Evolutionary conservation across 2,113 vertebrate species (phyloP), one percentile per base, ranked within the genome.

Genomic region (Callocephalon fimbriatum): DNA sequence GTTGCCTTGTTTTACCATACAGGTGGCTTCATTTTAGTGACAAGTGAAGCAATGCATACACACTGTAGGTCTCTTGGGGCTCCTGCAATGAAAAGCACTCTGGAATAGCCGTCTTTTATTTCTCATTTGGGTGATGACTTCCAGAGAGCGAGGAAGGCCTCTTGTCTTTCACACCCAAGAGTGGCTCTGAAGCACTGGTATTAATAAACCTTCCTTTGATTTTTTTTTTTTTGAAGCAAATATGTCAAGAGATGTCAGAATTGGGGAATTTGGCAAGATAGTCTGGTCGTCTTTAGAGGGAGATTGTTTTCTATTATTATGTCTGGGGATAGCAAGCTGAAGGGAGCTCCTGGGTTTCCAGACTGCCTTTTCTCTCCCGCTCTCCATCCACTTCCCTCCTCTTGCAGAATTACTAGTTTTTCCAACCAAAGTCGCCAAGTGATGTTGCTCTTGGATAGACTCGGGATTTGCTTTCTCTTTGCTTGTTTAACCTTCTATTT

Each of bases 301-400:
- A 19, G 78, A 66, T 87, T 40, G 78, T 88, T 94, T 96, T 92
- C 95, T 95, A 86, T 90, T 96, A 70, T 96, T 92, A 92, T 90
- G 96, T 21, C 77, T 86, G 71, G 14, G 86, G 42, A 62, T 32
- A 83, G 61, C 66, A 88, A 83, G 47, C 38, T 26, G 73, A 92
- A 5, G 76, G 86, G 37, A 51, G 65, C 82, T 84, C 22, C 67
- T 87, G 93, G 29, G 6, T 78, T 85, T 87, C 68, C 84, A 78
- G 22, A 7, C 65, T 87, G 77, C 85, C 50, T 78, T 72, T 78
- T 42, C 35, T 14, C 37, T 77, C 50, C 8, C 29, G 29, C 37
- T 59, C 44, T 75, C 85, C 63, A 6, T 73, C 59, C 32, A 3
- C 47, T 79, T 79, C 70, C 54, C 68, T n/a, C 17, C 79, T 66